Evolutionary conservation across 2,888 invertebrate species (phyloP), one percentile per base, ranked within the genome.

Genomic region (Cosmia pyralina): DNA sequence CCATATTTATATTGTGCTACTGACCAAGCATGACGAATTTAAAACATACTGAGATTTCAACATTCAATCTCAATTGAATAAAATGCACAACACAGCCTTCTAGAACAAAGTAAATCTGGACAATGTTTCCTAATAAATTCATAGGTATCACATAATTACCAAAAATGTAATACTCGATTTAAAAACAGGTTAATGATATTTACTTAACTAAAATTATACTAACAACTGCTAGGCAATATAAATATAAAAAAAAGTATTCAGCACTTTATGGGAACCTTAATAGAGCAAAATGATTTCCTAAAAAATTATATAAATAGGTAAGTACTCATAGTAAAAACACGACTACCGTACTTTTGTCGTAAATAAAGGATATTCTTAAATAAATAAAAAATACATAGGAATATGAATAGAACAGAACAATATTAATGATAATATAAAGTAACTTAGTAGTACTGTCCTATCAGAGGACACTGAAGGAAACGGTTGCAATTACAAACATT

Each of bases 11-110:
- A 28, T 28, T 28, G 28, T 7, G 19, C n/a, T 55, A 52, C 55
- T 78, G 57, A 82, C 55, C 48, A 69, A 66, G 60, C 19, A 64
- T 76, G 53, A 67, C n/a, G 15, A 82, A 72, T 78, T 69, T 50
- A 64, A 73, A 69, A 67, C 63, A 48, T 55, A 67, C 11, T 44
- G 68, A 81, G 69, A 72, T 77, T 76, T 76, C 55, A 57, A 68
- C 53, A 62, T 74, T 63, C n/a, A 75, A 81, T 77, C 82, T 70
- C 68, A 70, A 48, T 69, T 72, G 38, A 71, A 68, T 63, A 81
- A 84, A 84, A 84, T 84, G 84, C 84, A 75, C 46, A 84, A 81
- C 84, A 84, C 84, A 86, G 84, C 86, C 84, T 75, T 83, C 38
- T 66, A 79, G n/a, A 83, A 69, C 48, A 65, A 70, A 71, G 38